Evolutionary conservation across 2,888 invertebrate species (phyloP), one percentile per base, ranked within the genome.

Genomic region (Carpatolechia fugitivella): DNA sequence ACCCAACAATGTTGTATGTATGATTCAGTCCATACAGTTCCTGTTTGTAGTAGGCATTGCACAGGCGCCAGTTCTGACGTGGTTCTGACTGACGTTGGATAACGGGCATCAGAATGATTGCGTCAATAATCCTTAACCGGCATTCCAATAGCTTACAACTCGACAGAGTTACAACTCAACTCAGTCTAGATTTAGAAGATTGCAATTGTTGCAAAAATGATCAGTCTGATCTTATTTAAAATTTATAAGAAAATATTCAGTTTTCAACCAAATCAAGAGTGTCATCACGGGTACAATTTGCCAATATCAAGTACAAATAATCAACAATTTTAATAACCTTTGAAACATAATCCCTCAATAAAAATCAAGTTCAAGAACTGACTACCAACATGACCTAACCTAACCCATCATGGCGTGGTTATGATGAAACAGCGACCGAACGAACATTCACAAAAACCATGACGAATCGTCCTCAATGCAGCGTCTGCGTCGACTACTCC

Each of bases 371-470:
- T n/a, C n/a, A 40, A 40, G 7, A 7, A 4, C 40, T 11, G n/a
- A 7, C 60, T 63, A 62, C 58, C 60, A 64, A 62, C 68, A 63
- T 63, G 70, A 71, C 72, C 71, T 71, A 65, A 64, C 75, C 72
- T 74, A 81, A 82, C 76, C n/a, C n/a, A n/a, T 72, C 68, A 20
- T 56, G 57, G 65, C 61, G 73, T 65, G 64, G 72, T 75, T 74
- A 76, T 74, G 68, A 77, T 75, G 79, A 78, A 73, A 70, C 52
- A 29, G 53, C 56, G 61, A 58, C 59, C 60, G 66, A 64, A 66
- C 60, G 66, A 64, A 66, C 66, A 63, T 60, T 62, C 68, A 85
- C 76, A 87, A 88, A 85, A 88, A 85, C 77, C 83, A 71, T 78
- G 70, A 70, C 86, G 73, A 87, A 89, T 87, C 72, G 70, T 64